Conservation (phyloP, 2,888 invertebrate genomes). For the Aplocera efformata region DNA sequence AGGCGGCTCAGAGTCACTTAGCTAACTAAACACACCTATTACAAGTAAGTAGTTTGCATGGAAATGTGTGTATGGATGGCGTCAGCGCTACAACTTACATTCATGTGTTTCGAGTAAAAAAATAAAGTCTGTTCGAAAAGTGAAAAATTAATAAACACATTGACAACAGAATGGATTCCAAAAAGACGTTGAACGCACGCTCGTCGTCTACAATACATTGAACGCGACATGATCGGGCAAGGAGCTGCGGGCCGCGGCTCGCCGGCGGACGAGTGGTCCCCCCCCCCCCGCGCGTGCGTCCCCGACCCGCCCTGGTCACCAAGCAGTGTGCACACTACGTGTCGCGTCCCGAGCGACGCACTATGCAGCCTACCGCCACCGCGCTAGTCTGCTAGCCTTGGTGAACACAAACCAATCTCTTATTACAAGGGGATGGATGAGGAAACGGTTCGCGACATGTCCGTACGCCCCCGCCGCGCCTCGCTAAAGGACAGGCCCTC, state of each 20-base stretch:
- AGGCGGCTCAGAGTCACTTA: too few relatives aligned
- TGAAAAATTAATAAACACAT: slow-evolving; percentile 59
- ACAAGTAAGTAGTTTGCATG: too few relatives aligned
- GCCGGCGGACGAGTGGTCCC: too few relatives aligned
- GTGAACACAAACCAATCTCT: slow-evolving; percentile 22
- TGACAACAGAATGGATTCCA: slow-evolving; percentile 48
- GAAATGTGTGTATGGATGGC: slow-evolving; percentile 8
- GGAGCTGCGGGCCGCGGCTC: slow-evolving; percentile 2
- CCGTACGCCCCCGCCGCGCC: slow-evolving; percentile 45
- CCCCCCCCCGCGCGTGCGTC: slow-evolving; percentile 12
- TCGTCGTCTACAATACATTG: neutral
- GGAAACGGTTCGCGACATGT: slow-evolving; percentile 23
- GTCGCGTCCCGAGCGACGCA: slow-evolving; percentile 38
- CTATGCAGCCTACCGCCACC: slow-evolving; percentile 54
- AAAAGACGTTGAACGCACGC: slow-evolving; percentile 18
- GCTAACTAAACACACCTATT: too few relatives aligned
- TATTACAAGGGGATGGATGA: slow-evolving; percentile 18
- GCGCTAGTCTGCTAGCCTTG: slow-evolving; percentile 28
- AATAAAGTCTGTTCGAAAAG: slow-evolving; percentile 46
- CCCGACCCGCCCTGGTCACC: slow-evolving; percentile 18
- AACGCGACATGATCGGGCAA: slow-evolving; percentile 11
- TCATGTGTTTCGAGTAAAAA: slow-evolving; percentile 41
- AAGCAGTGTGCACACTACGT: slow-evolving; percentile 41
- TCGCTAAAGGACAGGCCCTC: slow-evolving; percentile 49
- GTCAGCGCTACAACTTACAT: slow-evolving; percentile 30